Evolutionary conservation across 2,113 vertebrate genomes (phyloP).

Genomic region (Gallinago undulata): DNA sequence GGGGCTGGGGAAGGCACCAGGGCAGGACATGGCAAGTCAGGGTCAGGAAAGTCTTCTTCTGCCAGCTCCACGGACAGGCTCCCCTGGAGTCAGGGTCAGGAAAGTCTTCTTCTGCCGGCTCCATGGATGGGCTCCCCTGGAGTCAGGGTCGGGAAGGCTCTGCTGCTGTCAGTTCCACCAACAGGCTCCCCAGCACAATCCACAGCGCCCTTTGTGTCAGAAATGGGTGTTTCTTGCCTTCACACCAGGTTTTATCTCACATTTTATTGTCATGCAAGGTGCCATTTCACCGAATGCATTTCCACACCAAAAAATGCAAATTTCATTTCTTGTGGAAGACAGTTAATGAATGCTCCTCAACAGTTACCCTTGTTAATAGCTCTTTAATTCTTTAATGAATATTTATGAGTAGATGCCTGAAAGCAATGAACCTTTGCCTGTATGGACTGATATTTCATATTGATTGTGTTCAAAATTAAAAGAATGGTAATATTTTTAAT

Average conservation of each 20-base stretch:
- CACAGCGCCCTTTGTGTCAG: not conserved
- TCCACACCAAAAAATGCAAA: not conserved
- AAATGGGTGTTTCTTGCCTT: not conserved
- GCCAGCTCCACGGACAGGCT: rapidly evolving
- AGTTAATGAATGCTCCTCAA: slow-evolving; percentile 22
- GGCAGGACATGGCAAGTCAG: rapidly evolving
- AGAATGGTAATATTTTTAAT: not conserved
- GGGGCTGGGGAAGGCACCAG: rapidly evolving
- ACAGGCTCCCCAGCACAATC: rapidly evolving
- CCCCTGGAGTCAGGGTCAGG: not conserved
- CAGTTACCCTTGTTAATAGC: slow-evolving; percentile 10
- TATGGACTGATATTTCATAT: not conserved
- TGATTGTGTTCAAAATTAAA: not conserved
- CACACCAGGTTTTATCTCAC: not conserved
- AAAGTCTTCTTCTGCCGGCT: rapidly evolving
- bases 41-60: rapidly evolving
- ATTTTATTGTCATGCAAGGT: not conserved
- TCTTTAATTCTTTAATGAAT: slow-evolving; percentile 42
- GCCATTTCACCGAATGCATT: not conserved
- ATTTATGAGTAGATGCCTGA: not conserved
- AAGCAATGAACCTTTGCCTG: not conserved
- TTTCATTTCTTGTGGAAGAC: slow-evolving; percentile 10
- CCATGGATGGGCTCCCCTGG: rapidly evolving
- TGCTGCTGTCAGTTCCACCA: rapidly evolving
- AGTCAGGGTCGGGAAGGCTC: rapidly evolving